Percentiles rank a stretch among this genome's conserved stretches.
phyloP scores from a whole-genome alignment of 2,888 invertebrate species.

The Bibio marci region DNA sequence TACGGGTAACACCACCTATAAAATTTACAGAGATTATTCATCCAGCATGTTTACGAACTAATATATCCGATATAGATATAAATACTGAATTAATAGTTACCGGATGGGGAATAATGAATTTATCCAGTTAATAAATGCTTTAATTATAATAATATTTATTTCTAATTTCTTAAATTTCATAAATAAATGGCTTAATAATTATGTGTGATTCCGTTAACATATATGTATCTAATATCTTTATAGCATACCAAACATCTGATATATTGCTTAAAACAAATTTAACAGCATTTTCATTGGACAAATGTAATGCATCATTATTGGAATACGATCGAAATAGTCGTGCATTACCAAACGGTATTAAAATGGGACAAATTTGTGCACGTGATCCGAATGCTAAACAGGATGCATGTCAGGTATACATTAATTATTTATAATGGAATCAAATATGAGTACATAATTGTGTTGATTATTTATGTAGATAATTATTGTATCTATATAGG shows the following conservation, averaged over 20 bases:
- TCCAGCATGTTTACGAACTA: slow-evolving; percentile 14
- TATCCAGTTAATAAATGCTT: too few relatives aligned
- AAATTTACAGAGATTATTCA: slow-evolving; percentile 7
- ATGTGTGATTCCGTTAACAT: too few relatives aligned
- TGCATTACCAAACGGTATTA: slow-evolving; percentile 8
- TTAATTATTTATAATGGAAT: too few relatives aligned
- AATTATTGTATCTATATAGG: too few relatives aligned
- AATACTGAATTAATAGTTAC: slow-evolving; percentile 10
- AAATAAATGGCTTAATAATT: too few relatives aligned
- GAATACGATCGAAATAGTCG: slow-evolving; percentile 4
- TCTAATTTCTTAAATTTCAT: too few relatives aligned
- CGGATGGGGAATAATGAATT: slow-evolving; percentile 16
- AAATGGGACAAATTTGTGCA: slow-evolving; percentile 14
- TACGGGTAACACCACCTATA: slow-evolving; percentile 9
- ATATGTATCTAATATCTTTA: too few relatives aligned
- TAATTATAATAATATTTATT: too few relatives aligned
- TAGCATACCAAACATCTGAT: too few relatives aligned
- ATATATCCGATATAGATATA: slow-evolving; percentile 8
- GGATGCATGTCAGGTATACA: slow-evolving; percentile 18
- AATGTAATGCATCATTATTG: slow-evolving; percentile 10
- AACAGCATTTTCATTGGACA: slow-evolving; percentile 8
- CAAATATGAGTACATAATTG: too few relatives aligned
- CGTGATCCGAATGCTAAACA: slow-evolving; percentile 10
- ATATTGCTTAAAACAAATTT: slow-evolving; percentile 13
- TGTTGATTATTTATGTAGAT: too few relatives aligned